Conservation (phyloP, 2,113 vertebrate species). For the Daphoenositta chrysoptera region DNA sequence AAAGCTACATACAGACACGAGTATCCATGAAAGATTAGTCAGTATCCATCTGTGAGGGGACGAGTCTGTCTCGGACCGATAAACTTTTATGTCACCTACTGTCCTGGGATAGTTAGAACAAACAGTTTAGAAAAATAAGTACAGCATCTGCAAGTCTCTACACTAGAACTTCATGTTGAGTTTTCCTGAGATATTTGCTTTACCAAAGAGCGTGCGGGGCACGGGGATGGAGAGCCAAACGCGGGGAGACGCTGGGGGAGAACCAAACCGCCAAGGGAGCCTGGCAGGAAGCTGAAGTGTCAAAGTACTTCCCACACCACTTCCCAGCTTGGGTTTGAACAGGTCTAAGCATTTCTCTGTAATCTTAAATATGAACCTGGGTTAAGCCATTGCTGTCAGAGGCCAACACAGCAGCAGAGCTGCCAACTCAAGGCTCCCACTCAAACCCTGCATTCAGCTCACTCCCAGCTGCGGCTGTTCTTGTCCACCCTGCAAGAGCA, state of each 20-base stretch:
- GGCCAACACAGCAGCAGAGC: background rate
- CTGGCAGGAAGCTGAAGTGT: background rate
- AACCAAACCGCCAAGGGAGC: background rate
- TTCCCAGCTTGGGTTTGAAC: background rate
- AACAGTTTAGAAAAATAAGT: conserved; percentile 51
- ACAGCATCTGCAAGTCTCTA: conserved; percentile 50
- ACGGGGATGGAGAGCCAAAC: background rate
- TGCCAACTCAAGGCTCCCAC: background rate
- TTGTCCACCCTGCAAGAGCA: background rate
- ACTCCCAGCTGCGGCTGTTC: rapidly evolving
- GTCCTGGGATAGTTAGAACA: background rate
- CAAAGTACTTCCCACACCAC: background rate
- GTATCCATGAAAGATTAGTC: background rate
- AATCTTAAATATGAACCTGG: background rate
- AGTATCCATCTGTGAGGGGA: background rate
- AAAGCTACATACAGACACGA: background rate
- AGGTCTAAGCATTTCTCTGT: background rate
- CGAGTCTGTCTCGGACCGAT: background rate
- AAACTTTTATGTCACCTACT: background rate
- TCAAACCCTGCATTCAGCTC: background rate
- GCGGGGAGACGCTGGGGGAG: background rate
- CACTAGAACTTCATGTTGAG: conserved; percentile 35
- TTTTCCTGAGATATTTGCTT: conserved; percentile 70
- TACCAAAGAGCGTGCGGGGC: background rate
- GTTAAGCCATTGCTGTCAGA: background rate